phyloP scores from a whole-genome alignment of 1,140 invertebrate genomes.

The Saccostrea echinata region DNA sequence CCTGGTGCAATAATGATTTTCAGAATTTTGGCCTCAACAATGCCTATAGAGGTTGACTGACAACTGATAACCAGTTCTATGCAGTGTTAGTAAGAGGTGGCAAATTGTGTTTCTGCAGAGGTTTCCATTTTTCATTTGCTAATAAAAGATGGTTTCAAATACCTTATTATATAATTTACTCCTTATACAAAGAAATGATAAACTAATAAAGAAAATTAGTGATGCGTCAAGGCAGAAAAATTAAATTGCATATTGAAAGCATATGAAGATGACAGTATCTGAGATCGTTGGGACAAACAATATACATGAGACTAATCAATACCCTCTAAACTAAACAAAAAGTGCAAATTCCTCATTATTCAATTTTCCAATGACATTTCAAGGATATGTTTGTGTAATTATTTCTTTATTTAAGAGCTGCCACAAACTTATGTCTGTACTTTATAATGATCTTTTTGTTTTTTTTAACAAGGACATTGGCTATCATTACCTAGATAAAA shows the following conservation, averaged over 20 bases:
- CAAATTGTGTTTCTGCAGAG: neutral
- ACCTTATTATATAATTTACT: neutral
- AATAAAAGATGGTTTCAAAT: neutral
- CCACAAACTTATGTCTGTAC: neutral
- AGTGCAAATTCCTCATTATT: neutral
- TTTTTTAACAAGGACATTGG: neutral
- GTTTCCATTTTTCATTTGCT: neutral
- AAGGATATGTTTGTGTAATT: neutral
- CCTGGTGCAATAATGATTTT: too few species aligned
- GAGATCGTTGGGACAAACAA: constrained; percentile 24
- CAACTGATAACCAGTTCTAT: too few species aligned
- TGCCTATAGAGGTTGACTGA: too few species aligned
- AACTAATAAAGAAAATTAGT: neutral
- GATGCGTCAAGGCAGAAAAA: constrained; percentile 6
- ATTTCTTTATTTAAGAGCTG: neutral
- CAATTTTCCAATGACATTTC: neutral
- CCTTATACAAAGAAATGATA: neutral
- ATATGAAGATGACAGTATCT: neutral
- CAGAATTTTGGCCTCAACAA: too few species aligned
- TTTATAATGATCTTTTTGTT: neutral
- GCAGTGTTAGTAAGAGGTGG: neutral
- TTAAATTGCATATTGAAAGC: constrained; percentile 29
- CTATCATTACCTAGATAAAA: neutral
- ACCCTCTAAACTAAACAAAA: neutral
- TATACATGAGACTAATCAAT: neutral